phyloP scores from a whole-genome alignment of 2,888 invertebrate species.

The Pollenia labialis region DNA sequence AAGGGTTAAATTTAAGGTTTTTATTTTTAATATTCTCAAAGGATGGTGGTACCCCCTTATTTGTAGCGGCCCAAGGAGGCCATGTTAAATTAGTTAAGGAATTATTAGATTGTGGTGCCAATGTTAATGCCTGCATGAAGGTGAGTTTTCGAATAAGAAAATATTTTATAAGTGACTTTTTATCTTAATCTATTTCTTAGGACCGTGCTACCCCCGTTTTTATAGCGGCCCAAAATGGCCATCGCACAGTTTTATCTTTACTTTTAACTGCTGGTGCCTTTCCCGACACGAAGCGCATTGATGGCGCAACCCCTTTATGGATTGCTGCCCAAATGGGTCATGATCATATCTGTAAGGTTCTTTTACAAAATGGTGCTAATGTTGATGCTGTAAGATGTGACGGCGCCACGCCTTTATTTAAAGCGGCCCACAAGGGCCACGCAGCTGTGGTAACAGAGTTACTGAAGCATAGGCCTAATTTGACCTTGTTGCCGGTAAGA shows the following conservation, averaged over 20 bases:
- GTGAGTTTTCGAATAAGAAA: slow-evolving; percentile 83
- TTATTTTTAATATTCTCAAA: slow-evolving; percentile 79
- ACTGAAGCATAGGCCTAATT: slow-evolving; percentile 91
- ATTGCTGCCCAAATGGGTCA: slow-evolving; percentile 98
- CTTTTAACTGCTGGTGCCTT: slow-evolving; percentile 90
- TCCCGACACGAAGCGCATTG: slow-evolving; percentile 90
- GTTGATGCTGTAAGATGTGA: slow-evolving; percentile 93
- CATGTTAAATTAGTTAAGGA: slow-evolving; percentile 94
- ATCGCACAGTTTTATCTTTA: slow-evolving; percentile 90
- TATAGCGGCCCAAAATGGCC: slow-evolving; percentile 97
- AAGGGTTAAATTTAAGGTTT: background rate
- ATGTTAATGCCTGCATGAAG: slow-evolving; percentile 93
- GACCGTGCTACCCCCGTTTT: slow-evolving; percentile 96
- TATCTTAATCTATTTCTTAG: slow-evolving; percentile 84
- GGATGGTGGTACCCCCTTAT: slow-evolving; percentile 98
- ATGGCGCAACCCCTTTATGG: slow-evolving; percentile 96
- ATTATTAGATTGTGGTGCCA: slow-evolving; percentile 91
- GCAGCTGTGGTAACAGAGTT: slow-evolving; percentile 93
- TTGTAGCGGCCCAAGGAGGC: slow-evolving; percentile 95
- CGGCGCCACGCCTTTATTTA: slow-evolving; percentile 97
- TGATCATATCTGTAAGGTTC: slow-evolving; percentile 90
- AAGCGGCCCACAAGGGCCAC: slow-evolving; percentile 97
- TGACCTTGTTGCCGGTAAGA: slow-evolving; percentile 92
- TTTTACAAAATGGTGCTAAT: slow-evolving; percentile 91
- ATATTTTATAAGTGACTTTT: background rate